These are phyloP conservation scores for Oncorhynchus tshawytscha DNA, from an alignment of 2,113 vertebrate species.

Conservation along the genomic window DNA sequence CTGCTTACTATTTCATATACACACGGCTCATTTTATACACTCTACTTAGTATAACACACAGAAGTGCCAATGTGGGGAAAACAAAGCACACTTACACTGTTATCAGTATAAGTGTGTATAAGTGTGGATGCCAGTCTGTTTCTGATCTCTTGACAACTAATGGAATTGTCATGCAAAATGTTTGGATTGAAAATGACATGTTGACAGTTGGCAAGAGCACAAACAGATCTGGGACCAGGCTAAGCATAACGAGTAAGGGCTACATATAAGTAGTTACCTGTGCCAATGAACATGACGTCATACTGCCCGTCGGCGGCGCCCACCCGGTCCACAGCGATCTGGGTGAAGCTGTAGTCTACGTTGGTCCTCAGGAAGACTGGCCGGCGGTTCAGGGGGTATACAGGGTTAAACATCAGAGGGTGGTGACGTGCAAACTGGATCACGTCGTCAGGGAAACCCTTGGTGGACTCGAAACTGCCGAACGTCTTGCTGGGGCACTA, in stretches of 20 bases:
- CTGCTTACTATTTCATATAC: neutral
- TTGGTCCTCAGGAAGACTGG: constrained; percentile 87
- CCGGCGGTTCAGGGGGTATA: constrained; percentile 82
- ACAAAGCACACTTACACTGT: too few species aligned
- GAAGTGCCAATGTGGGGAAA: too few species aligned
- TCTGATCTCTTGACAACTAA: too few species aligned
- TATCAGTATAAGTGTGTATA: too few species aligned
- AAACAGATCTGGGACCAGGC: neutral
- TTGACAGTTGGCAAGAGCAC: neutral
- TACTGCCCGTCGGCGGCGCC: constrained; percentile 89
- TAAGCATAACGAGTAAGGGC: too few species aligned
- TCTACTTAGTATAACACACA: neutral
- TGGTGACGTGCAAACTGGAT: constrained; percentile 97
- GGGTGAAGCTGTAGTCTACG: constrained; percentile 87
- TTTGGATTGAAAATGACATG: too few species aligned
- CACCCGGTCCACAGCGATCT: constrained; percentile 85
- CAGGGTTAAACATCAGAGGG: constrained; percentile 91
- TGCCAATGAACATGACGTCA: constrained; percentile 96
- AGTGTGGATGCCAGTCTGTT: too few species aligned
- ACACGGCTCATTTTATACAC: too few species aligned
- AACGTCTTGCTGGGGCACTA: constrained; percentile 98
- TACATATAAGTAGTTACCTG: constrained; percentile 69
- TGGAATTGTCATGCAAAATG: too few species aligned
- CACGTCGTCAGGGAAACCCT: constrained; percentile 94
- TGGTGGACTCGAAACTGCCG: constrained; percentile 93